Base-by-base conservation (phyloP, 2,113 vertebrate genomes). In the Bothrops jararaca region DNA sequence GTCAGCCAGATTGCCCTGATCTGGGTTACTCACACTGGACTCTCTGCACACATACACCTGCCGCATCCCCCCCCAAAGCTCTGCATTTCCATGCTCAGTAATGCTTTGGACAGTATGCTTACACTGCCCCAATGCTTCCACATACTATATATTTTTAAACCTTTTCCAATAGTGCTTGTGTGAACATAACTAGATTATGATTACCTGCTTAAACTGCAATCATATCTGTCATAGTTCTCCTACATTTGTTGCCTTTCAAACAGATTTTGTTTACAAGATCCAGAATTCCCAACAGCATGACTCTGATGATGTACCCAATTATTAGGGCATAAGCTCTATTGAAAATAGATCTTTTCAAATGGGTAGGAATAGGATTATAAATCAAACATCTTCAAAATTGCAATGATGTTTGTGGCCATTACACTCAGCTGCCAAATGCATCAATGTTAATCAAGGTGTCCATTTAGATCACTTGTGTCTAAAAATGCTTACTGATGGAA, bases 21-120 rank as follows among this genome's bases (percentile, higher is more conserved):
- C 5, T 80, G 69, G 34, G 6, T 39, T 80, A 80, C 69, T 34
- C 15, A 80, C 29, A 39, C 15, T 80, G 69, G 6, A 80, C 6
- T 80, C 2, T 20, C 34, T 22, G 69, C 2, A 39, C 6, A 6
- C 69, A 1, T 7, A 1, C 1, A 6, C 48, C 48, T 8, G 0
- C 45, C 45, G 5, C 45, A 45, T 18, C 15, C 0, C 54, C 54
- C 53, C 54, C 11, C 22, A 20, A 39, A 39, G 15, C n/a, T 34
- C 64, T 74, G n/a, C n/a, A 74, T 74, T 74, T 74, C 64, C n/a
- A 74, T 69, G 12, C 64, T 69, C 64, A 69, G 13, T 34, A 29
- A 74, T 74, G 64, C n/a, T n/a, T 69, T 69, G 64, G 29, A 74
- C 13, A 74, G 26, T 15, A 29, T 13, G 13, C 13, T 74, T 74